These are phyloP conservation scores for Scolopax mira DNA, from an alignment of 2,113 vertebrate genomes.

Conservation along the genomic window DNA sequence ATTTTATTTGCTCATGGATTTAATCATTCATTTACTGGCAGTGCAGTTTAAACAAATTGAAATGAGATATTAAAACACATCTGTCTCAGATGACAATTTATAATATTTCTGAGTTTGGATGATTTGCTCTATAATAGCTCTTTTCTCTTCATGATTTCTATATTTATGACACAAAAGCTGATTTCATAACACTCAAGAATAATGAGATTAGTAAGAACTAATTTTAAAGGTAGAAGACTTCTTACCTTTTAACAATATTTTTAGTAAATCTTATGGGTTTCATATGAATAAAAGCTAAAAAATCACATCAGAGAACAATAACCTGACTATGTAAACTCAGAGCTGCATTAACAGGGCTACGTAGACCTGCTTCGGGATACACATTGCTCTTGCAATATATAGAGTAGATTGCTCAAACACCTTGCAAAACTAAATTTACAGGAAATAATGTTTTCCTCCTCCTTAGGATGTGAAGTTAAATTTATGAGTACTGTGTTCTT, in stretches of 20 bases:
- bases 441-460: not conserved
- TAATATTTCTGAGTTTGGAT: conserved; percentile 38
- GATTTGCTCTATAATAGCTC: conserved; percentile 38
- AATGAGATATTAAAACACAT: conserved; percentile 53
- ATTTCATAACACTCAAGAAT: not conserved
- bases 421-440: not conserved
- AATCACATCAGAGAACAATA: not conserved
- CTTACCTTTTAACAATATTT: not conserved
- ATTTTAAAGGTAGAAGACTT: not conserved
- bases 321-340: not conserved
- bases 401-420: not conserved
- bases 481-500: not conserved
- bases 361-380: not conserved
- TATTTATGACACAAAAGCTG: not conserved
- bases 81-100: conserved; percentile 41
- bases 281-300: not conserved
- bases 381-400: not conserved
- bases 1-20: conserved; percentile 63
- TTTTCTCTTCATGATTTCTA: conserved; percentile 31
- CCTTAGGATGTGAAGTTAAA: not conserved
- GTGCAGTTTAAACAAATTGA: conserved; percentile 50
- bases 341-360: not conserved
- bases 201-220: not conserved
- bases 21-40: conserved; percentile 54
- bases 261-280: not conserved